Evolutionary conservation across 2,113 vertebrate genomes (phyloP), one percentile per base, ranked within the genome.

Genomic region (Salvelinus namaycush): DNA sequence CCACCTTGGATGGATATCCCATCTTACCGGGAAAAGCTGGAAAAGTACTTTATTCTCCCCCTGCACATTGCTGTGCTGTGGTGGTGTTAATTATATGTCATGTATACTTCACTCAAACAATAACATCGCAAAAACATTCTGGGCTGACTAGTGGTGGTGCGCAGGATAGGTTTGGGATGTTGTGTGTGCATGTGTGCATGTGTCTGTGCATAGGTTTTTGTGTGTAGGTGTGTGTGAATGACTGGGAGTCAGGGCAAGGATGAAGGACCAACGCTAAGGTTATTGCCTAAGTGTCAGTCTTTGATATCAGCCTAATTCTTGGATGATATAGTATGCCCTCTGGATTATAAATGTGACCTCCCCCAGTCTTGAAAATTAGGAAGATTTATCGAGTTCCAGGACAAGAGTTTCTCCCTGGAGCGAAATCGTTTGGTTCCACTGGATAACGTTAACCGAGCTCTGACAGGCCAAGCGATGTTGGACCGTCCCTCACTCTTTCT

Each of bases 341-440:
- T 84, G 91, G 89, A 89, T 87, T 89, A 88, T 78, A 77, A 77
- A 86, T 85, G 85, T 84, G 84, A 75, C 84, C 76, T 78, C 76
- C 83, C 59, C 72, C 71, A 18, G 29, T 85, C 80, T 84, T 76
- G 73, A 80, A 86, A 83, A 84, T 74, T 83, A 79, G 76, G 66
- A 76, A 85, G 83, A 87, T 87, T 82, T 80, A 86, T 89, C 3
- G 74, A 75, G 78, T 81, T 76, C 77, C 75, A 64, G 75, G 69
- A 51, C 71, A 80, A 80, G 73, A 64, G 80, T 82, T 87, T 81
- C 71, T 83, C 81, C 76, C 76, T 59, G 12, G 67, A 73, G 79
- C 71, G 70, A 82, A 82, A 85, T 85, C 81, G 64, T 60, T 73
- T 2, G 76, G 76, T 75, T 80, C 76, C 71, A 70, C 86, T 86